A percentile compares a stretch with the other conserved stretches of the same genome.
These are phyloP conservation scores for Cephonodes hylas DNA, from an alignment of 2,888 invertebrate genomes.

Conservation along the genomic window DNA sequence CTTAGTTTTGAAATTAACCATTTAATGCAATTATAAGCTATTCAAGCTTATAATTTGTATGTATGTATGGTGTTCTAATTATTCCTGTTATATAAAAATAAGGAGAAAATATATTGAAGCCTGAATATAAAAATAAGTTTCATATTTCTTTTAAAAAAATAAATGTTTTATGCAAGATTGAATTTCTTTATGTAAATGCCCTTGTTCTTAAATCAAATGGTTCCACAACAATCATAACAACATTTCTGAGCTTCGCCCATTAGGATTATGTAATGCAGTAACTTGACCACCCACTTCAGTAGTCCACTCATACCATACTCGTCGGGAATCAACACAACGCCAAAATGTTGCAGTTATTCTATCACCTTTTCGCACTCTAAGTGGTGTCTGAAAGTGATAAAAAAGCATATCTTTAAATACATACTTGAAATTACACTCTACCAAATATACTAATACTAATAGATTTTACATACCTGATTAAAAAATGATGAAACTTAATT, in stretches of 20 bases:
- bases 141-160: neutral
- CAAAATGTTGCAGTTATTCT: conserved; percentile 91
- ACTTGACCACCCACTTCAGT: conserved; percentile 60
- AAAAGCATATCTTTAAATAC: no score
- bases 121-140: neutral
- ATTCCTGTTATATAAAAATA: no score
- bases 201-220: conserved; percentile 11
- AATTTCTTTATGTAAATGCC: neutral
- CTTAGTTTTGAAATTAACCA: neutral
- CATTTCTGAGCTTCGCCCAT: conserved; percentile 73
- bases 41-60: no score
- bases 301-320: conserved; percentile 99
- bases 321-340: conserved; percentile 88
- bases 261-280: conserved; percentile 62
- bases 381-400: conserved; percentile 85
- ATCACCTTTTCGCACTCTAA: conserved; percentile 86
- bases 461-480: no score
- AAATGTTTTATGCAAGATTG: no score
- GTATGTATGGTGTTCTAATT: no score
- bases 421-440: no score
- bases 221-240: conserved; percentile 52
- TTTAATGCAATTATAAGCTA: neutral
- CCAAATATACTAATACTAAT: no score
- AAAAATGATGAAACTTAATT: no score
- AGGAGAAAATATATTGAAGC: no score